These are phyloP conservation scores for Aplodontia rufa DNA, from an alignment of 2,113 vertebrate species.

Conservation along the genomic window DNA sequence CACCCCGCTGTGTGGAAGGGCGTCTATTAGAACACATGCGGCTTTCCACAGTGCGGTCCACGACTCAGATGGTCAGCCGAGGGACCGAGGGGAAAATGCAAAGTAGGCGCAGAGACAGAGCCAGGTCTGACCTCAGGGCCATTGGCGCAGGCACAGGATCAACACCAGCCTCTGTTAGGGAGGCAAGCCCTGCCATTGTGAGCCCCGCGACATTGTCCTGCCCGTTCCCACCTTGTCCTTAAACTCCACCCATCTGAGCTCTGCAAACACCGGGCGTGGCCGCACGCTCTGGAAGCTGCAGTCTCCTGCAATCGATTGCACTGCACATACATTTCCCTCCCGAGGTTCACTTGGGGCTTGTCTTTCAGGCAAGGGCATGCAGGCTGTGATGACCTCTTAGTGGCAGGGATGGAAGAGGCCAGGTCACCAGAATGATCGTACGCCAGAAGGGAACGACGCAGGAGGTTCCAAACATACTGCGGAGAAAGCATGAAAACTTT, in stretches of 20 bases:
- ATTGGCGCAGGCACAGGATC: neutral
- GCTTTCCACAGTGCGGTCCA: neutral
- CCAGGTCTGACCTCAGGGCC: neutral
- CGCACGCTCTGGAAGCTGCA: neutral
- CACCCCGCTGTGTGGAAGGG: neutral
- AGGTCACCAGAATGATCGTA: neutral
- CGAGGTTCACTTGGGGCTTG: neutral
- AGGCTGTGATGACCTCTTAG: neutral
- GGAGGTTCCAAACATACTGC: neutral
- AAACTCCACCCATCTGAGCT: neutral
- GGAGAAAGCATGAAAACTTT: neutral
- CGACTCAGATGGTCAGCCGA: neutral
- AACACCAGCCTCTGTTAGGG: neutral
- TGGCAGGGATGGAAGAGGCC: neutral
- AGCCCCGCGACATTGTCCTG: too few species aligned
- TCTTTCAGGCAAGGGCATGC: neutral
- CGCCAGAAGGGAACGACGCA: slow-evolving; percentile 22
- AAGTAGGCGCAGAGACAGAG: slow-evolving; percentile 47
- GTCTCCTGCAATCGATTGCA: neutral
- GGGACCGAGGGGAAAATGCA: neutral
- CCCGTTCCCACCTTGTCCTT: neutral
- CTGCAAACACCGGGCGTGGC: slow-evolving; percentile 3
- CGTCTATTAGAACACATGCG: slow-evolving; percentile 15
- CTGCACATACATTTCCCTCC: neutral
- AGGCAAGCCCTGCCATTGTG: too few species aligned